Evolutionary conservation across 2,888 invertebrate genomes (phyloP), one percentile per base, ranked within the genome.

Genomic region (Thumatha senex): DNA sequence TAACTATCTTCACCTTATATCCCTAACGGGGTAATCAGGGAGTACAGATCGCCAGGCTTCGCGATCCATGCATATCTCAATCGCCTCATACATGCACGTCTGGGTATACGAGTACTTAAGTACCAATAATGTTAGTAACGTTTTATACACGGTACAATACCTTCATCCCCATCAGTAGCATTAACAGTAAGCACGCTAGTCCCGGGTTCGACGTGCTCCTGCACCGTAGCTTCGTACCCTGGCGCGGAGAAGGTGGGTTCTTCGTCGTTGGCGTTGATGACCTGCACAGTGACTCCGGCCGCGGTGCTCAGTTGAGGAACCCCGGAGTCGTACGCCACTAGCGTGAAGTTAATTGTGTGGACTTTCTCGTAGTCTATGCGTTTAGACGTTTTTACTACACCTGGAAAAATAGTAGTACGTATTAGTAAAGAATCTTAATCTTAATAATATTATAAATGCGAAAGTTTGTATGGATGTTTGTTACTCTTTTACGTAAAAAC

Each of bases 231-330:
- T 48, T 94, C 93, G 74, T 98, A 98, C 7, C 87, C 84, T 13
- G 86, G 84, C 55, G 93, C 92, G 0, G 92, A 91, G 79, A 98
- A 98, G 42, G 92, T 90, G 0, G 98, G 98, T 74, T 95, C 95
- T 74, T 97, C 96, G 71, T 98, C 98, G 69, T 98, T 98, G 0
- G 96, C 93, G 76, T 98, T 98, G 31, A 94, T 89, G 1, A 98
- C 92, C 7, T 94, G 93, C 0, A 98, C 96, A 7, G 92, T 92
- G 0, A 98, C 94, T 7, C 94, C 93, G 0, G 98, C 97, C 0
- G 95, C 93, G 0, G 97, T 93, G 3, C 96, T 95, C 41, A 96
- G 88, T 69, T 96, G 95, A 0, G 98, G 98, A 0, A 96, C 94
- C 1, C 98, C 98, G 0, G 96, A 95, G 82, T 98, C 98, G 65